Percentiles rank a stretch among this genome's conserved stretches.
phyloP scores from a whole-genome alignment of 2,797 vertebrate genomes.

The Propithecus perrieri region DNA sequence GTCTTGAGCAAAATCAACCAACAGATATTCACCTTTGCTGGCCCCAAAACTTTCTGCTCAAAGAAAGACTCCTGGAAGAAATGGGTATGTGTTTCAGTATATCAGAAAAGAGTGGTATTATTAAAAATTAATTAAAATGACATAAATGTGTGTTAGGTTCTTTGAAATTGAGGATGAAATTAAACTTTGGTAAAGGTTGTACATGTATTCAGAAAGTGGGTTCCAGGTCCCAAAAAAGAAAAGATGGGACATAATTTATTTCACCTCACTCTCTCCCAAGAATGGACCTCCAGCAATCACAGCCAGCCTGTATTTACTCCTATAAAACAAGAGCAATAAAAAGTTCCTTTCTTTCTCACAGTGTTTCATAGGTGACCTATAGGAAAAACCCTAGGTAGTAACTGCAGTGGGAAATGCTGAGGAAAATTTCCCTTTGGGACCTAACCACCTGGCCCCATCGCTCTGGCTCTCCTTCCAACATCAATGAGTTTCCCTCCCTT shows the following conservation, averaged over 20 bases:
- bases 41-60: neutral
- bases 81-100: neutral
- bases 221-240: neutral
- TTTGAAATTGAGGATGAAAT: neutral
- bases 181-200: neutral
- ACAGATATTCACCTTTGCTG: neutral
- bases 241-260: neutral
- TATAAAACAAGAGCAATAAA: neutral
- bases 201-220: neutral
- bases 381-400: neutral
- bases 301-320: neutral
- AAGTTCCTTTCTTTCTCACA: neutral
- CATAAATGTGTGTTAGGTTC: neutral
- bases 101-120: neutral
- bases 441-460: neutral
- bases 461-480: neutral
- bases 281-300: neutral
- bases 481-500: neutral
- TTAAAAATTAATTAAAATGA: constrained; percentile 32
- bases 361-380: neutral
- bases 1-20: neutral
- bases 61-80: neutral
- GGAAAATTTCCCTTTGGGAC: constrained; percentile 19
- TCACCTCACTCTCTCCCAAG: neutral
- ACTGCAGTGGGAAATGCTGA: neutral